Evolutionary conservation across 35 echinoderm and acorn worm genomes (phyloP).

Genomic region (Eucidaris tribuloides): DNA sequence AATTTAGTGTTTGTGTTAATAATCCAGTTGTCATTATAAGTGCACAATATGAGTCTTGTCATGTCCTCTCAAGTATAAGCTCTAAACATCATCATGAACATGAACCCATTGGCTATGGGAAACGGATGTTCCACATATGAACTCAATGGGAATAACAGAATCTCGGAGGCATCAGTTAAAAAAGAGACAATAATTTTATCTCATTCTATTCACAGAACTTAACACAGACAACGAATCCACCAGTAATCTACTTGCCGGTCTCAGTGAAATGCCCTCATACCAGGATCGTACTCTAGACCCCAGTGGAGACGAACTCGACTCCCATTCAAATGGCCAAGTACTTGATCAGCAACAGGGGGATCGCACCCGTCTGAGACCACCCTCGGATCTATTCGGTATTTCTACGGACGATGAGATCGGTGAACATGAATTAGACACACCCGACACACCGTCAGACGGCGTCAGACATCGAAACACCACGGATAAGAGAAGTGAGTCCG

Average conservation of each 20-base stretch:
- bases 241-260: constrained; percentile 24
- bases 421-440: constrained; percentile 34
- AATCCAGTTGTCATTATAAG: no score
- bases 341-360: background rate
- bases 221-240: constrained; percentile 40
- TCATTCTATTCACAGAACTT: no score
- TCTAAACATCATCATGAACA: no score
- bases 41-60: no score
- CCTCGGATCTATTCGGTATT: constrained; percentile 4
- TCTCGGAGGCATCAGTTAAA: no score
- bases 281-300: constrained; percentile 47
- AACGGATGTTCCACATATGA: no score
- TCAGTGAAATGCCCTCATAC: constrained; percentile 43
- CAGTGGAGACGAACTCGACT: constrained; percentile 55
- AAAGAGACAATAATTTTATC: no score
- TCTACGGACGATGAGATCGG: constrained; percentile 29
- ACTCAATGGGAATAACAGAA: no score
- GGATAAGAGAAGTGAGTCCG: background rate
- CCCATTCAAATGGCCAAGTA: background rate
- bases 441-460: background rate
- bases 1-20: no score
- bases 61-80: no score
- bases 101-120: no score
- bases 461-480: background rate
- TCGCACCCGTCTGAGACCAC: background rate